These are phyloP conservation scores for Hymenopus coronatus DNA, from an alignment of 2,888 invertebrate species.

Conservation along the genomic window DNA sequence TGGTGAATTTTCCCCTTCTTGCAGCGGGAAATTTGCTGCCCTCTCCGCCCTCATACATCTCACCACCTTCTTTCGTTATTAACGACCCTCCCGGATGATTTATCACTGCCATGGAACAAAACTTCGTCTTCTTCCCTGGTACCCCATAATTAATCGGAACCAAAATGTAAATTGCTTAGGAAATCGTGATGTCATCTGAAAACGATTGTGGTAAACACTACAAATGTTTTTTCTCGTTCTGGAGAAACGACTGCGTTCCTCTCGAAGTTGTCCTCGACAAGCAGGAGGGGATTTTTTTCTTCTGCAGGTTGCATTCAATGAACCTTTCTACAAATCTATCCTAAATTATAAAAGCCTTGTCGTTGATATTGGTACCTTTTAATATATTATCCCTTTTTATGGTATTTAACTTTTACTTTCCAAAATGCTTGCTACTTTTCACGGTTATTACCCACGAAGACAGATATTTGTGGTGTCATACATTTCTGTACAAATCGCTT, in stretches of 20 bases:
- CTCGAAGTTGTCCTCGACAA: neutral
- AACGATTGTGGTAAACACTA: neutral
- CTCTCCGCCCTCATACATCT: neutral
- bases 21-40: neutral
- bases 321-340: no score
- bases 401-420: no score
- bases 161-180: neutral
- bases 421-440: no score
- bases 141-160: neutral
- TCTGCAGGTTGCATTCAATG: neutral
- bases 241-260: neutral
- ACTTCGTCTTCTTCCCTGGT: neutral
- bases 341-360: no score
- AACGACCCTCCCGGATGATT: neutral
- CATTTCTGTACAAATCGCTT: no score
- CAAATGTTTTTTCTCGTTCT: neutral
- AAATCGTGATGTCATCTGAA: neutral
- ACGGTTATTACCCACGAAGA: no score
- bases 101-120: neutral
- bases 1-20: neutral
- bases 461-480: no score
- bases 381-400: no score
- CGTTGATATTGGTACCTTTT: no score
- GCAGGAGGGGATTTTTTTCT: neutral
- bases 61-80: neutral